Evolutionary conservation across 2,113 vertebrate species (phyloP).

Genomic region (Megaleporinus macrocephalus): DNA sequence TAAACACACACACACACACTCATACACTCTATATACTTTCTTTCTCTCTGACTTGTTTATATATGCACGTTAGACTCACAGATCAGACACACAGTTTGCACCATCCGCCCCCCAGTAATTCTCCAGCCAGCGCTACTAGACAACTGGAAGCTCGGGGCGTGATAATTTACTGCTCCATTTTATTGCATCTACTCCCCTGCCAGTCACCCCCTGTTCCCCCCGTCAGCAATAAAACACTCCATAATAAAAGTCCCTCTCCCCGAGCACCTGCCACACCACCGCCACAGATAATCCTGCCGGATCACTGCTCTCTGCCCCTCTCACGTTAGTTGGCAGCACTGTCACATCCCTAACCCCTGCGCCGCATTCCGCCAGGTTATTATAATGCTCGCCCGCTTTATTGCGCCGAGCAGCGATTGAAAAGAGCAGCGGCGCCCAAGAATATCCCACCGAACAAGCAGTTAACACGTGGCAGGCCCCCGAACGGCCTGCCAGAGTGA

Average conservation of each 20-base stretch:
- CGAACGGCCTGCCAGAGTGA: constrained; percentile 50
- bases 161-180: constrained; percentile 69
- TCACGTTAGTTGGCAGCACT: constrained; percentile 46
- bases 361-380: constrained; percentile 70
- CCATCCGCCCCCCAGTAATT: constrained; percentile 45
- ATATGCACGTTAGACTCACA: constrained; percentile 48
- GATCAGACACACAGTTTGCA: constrained; percentile 37
- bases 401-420: constrained; percentile 57
- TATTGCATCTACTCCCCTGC: constrained; percentile 77
- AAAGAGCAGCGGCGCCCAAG: constrained; percentile 57
- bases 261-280: constrained; percentile 70
- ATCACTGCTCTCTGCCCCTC: constrained; percentile 60
- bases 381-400: constrained; percentile 60
- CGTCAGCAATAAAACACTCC: constrained; percentile 79
- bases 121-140: constrained; percentile 67
- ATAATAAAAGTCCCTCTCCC: constrained; percentile 76
- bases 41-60: constrained; percentile 41
- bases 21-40: constrained; percentile 10
- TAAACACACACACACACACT: constrained; percentile 55
- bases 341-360: constrained; percentile 69
- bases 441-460: constrained; percentile 48
- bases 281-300: constrained; percentile 76
- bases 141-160: constrained; percentile 62
- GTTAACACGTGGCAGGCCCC: constrained; percentile 51
- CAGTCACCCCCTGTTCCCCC: constrained; percentile 73